Conservation (phyloP, 2,888 invertebrate species). For the Ernsta delagoae region DNA sequence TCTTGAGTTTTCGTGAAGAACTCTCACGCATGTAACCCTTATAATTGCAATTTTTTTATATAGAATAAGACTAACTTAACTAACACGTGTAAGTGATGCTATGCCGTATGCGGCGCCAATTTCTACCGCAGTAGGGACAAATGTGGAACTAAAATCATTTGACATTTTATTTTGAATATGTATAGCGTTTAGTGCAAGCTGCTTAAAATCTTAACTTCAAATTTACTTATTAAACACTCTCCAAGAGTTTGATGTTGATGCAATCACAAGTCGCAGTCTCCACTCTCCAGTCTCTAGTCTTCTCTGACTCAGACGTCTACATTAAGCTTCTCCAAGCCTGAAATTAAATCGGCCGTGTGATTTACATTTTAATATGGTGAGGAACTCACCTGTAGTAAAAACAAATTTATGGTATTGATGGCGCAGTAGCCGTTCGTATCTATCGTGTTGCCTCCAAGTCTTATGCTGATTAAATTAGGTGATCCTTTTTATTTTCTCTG, state of each 20-base stretch:
- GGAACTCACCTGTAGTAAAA: conserved; percentile 79
- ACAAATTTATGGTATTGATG: conserved; percentile 78
- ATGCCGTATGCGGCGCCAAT: too few species aligned
- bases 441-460: conserved; percentile 46
- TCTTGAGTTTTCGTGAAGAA: too few species aligned
- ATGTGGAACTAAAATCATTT: too few species aligned
- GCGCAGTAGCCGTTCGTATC: conserved; percentile 60
- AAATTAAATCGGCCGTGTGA: conserved; percentile 82
- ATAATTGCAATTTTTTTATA: too few species aligned
- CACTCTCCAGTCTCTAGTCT: conserved; percentile 4
- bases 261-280: not conserved
- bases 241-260: too few species aligned
- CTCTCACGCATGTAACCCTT: too few species aligned
- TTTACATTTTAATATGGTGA: conserved; percentile 82
- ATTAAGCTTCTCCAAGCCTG: conserved; percentile 76
- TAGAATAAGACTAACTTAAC: too few species aligned
- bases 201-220: too few species aligned
- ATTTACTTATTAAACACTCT: not conserved
- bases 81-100: too few species aligned
- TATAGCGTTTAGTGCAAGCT: too few species aligned
- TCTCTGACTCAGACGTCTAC: conserved; percentile 46
- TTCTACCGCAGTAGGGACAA: too few species aligned
- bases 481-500: conserved; percentile 45
- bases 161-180: too few species aligned
- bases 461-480: conserved; percentile 65